These are phyloP conservation scores for Platichthys flesus DNA, from an alignment of 2,113 vertebrate genomes.

Conservation along the genomic window DNA sequence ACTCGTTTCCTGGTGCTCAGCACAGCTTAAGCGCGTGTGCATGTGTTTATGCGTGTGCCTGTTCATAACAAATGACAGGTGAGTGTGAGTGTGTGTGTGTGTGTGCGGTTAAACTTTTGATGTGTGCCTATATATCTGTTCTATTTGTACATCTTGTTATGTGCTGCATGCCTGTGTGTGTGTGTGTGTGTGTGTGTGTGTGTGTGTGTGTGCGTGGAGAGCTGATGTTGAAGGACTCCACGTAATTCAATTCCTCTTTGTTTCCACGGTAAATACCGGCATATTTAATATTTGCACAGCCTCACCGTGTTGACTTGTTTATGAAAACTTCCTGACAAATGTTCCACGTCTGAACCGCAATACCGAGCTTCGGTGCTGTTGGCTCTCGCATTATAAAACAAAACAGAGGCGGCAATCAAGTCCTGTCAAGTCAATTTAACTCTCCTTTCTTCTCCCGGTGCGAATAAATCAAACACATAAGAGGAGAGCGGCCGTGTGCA, in stretches of 20 bases:
- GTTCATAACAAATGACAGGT: not conserved
- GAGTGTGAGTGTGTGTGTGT: not conserved
- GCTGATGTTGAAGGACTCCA: not conserved
- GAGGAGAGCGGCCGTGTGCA: slow-evolving; percentile 44
- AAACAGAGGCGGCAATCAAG: slow-evolving; percentile 68
- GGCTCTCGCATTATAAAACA: slow-evolving; percentile 68
- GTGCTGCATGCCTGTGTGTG: not conserved
- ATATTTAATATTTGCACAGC: slow-evolving; percentile 72
- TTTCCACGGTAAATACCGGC: slow-evolving; percentile 72
- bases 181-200: not conserved
- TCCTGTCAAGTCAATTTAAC: slow-evolving; percentile 72
- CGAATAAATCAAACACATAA: slow-evolving; percentile 70
- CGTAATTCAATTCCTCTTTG: slow-evolving; percentile 60
- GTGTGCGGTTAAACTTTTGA: slow-evolving; percentile 17
- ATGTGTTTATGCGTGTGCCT: slow-evolving; percentile 6
- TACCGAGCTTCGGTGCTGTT: slow-evolving; percentile 50
- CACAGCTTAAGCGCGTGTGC: slow-evolving; percentile 27
- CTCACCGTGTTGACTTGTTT: slow-evolving; percentile 72
- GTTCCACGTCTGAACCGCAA: slow-evolving; percentile 61
- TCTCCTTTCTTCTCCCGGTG: slow-evolving; percentile 55
- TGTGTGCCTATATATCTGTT: slow-evolving; percentile 30
- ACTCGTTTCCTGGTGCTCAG: slow-evolving; percentile 61
- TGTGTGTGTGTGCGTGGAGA: not conserved
- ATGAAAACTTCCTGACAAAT: slow-evolving; percentile 77
- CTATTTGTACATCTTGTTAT: slow-evolving; percentile 18